phyloP scores from a whole-genome alignment of 2,888 invertebrate species.

The Cetonia aurata region DNA sequence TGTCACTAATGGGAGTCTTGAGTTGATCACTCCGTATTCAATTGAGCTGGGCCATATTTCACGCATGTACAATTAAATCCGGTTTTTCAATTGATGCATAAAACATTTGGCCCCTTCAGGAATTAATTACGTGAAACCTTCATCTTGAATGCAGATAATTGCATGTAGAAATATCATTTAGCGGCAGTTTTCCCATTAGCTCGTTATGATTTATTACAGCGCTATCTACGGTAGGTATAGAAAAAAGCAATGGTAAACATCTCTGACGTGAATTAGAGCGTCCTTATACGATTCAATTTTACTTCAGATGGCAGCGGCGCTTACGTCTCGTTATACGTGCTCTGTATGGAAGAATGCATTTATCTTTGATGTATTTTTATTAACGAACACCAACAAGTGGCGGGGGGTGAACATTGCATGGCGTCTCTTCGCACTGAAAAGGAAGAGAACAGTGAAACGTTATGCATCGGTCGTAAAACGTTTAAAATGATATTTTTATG shows the following conservation, averaged over 20 bases:
- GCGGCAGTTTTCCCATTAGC: neutral
- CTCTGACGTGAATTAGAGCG: constrained; percentile 3
- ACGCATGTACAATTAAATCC: too few relatives aligned
- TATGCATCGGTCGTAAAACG: constrained; percentile 20
- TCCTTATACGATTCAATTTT: constrained; percentile 16
- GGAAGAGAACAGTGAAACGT: constrained; percentile 7
- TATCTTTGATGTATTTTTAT: constrained; percentile 30
- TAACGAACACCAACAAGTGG: constrained; percentile 25
- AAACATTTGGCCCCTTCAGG: neutral
- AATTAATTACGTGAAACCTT: neutral
- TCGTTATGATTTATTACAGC: neutral
- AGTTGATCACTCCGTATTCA: too few relatives aligned
- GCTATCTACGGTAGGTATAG: neutral
- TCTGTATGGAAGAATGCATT: constrained; percentile 21
- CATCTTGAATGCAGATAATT: neutral
- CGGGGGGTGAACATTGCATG: neutral
- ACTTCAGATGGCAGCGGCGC: constrained; percentile 15
- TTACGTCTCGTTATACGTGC: neutral
- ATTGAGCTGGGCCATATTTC: too few relatives aligned
- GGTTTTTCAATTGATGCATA: too few relatives aligned
- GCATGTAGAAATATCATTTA: constrained; percentile 12
- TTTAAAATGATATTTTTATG: constrained; percentile 23
- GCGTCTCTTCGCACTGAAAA: neutral
- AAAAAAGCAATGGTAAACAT: neutral
- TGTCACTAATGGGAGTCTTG: too few relatives aligned